These are phyloP conservation scores for Tokudaia muenninki DNA, from an alignment of 2,797 vertebrate species.

Conservation along the genomic window DNA sequence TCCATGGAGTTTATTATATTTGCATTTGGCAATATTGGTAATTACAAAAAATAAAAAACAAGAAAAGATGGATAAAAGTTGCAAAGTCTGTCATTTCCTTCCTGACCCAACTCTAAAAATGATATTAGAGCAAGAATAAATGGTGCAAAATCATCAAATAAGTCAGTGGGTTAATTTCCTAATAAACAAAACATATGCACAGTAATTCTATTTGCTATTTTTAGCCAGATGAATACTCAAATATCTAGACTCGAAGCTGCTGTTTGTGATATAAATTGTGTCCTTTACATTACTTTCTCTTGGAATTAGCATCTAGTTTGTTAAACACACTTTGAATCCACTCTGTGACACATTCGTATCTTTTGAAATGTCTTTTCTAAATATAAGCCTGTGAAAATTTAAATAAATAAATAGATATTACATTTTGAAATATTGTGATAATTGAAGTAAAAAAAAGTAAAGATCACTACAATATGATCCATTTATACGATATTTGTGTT, in stretches of 20 bases:
- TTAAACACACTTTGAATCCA: not conserved
- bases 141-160: slow-evolving; percentile 9
- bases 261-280: not conserved
- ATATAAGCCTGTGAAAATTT: not conserved
- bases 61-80: not conserved
- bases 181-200: not conserved
- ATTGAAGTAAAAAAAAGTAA: not conserved
- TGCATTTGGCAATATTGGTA: not conserved
- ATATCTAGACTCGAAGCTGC: not conserved
- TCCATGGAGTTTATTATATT: not conserved
- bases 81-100: not conserved
- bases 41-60: not conserved
- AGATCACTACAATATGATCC: not conserved
- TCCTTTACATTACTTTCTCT: not conserved
- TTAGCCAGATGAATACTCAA: slow-evolving; percentile 13
- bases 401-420: slow-evolving; percentile 13
- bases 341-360: not conserved
- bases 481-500: not conserved
- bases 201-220: not conserved
- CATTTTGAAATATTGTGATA: not conserved
- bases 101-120: slow-evolving; percentile 27
- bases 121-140: not conserved
- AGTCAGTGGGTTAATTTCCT: not conserved
- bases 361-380: slow-evolving; percentile 39
- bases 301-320: slow-evolving; percentile 14